phyloP scores from a whole-genome alignment of 2,113 vertebrate genomes.

The Tragelaphus scriptus region DNA sequence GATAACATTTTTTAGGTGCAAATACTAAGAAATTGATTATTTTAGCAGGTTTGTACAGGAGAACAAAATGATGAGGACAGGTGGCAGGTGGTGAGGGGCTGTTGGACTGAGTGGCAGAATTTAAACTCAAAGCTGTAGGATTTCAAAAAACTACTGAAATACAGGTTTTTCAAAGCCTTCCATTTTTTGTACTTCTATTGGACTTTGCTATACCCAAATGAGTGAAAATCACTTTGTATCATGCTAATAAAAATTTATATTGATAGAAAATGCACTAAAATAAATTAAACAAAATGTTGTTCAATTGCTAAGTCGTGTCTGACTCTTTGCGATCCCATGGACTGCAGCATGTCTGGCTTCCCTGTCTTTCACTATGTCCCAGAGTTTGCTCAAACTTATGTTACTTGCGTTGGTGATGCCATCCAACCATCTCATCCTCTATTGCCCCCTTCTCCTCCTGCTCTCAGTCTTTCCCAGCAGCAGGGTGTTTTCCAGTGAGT shows the following conservation, averaged over 20 bases:
- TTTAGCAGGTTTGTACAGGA: not conserved
- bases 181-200: not conserved
- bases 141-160: not conserved
- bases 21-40: not conserved
- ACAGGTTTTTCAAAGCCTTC: not conserved
- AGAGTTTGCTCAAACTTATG: not conserved
- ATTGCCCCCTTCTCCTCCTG: not conserved
- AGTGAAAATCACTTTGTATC: not conserved
- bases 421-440: not conserved
- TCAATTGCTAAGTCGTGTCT: fast-evolving
- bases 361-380: not conserved
- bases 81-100: fast-evolving
- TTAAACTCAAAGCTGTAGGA: not conserved
- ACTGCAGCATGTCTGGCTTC: not conserved
- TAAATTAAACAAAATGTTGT: not conserved
- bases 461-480: not conserved
- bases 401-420: not conserved
- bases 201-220: not conserved
- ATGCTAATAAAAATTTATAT: not conserved
- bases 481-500: not conserved
- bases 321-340: not conserved
- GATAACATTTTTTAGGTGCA: not conserved
- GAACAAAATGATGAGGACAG: not conserved
- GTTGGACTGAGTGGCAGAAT: not conserved
- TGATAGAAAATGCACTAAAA: not conserved